These are phyloP conservation scores for Falco punctatus DNA, from an alignment of 2,113 vertebrate species.

Conservation along the genomic window DNA sequence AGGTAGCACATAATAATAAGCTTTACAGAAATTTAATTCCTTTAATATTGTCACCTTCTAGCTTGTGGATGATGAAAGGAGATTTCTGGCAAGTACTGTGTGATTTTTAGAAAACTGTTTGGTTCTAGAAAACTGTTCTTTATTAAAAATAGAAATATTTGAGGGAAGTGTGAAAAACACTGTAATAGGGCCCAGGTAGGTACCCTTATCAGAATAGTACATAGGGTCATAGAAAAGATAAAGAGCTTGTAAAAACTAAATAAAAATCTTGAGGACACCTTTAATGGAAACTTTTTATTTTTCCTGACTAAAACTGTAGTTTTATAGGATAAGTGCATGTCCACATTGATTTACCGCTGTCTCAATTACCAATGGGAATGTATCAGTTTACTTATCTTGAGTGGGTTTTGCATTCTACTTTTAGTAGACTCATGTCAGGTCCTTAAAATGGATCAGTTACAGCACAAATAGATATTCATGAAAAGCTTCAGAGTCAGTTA, in stretches of 20 bases:
- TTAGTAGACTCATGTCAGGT: neutral
- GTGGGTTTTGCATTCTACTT: neutral
- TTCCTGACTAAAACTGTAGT: neutral
- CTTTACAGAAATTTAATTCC: neutral
- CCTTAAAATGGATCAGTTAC: neutral
- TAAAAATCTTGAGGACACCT: rapidly evolving
- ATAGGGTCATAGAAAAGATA: neutral
- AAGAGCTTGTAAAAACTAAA: neutral
- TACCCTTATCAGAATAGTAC: neutral
- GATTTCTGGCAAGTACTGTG: neutral
- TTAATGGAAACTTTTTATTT: neutral
- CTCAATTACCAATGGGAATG: neutral
- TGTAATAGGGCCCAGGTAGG: rapidly evolving
- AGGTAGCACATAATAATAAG: neutral
- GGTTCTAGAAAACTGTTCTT: neutral
- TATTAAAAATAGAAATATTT: neutral
- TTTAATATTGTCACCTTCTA: neutral
- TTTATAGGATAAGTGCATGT: neutral
- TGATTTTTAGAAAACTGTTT: neutral
- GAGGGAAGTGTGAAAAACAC: neutral
- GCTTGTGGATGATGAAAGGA: neutral
- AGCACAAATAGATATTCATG: neutral
- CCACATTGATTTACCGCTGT: neutral
- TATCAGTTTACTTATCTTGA: neutral
- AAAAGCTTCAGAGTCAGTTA: neutral